Conservation (phyloP, 2,113 vertebrate species). For the Psettodes erumei region DNA sequence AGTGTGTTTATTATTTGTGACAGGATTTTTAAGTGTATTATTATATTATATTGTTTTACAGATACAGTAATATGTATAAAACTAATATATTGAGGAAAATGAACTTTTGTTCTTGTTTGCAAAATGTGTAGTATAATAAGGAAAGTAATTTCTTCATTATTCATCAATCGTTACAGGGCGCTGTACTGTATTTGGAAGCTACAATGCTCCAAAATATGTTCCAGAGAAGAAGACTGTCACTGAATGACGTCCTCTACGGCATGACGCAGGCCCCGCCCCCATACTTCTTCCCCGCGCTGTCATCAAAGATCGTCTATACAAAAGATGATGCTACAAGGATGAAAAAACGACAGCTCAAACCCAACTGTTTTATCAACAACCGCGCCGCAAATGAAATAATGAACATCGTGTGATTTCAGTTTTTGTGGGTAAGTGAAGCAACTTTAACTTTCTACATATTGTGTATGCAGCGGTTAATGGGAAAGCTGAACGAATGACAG, state of each 20-base stretch:
- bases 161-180: background rate
- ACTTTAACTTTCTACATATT: background rate
- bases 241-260: background rate
- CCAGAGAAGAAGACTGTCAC: slow-evolving; percentile 53
- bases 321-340: too few relatives aligned
- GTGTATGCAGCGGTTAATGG: rapidly evolving
- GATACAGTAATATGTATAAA: background rate
- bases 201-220: background rate
- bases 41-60: background rate
- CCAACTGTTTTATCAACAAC: background rate
- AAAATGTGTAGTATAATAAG: background rate
- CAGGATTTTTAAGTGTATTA: background rate
- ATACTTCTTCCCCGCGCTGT: slow-evolving; percentile 40
- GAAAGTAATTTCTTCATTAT: background rate
- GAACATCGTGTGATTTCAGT: background rate
- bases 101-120: background rate
- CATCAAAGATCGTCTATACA: slow-evolving; percentile 53
- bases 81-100: background rate
- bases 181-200: background rate
- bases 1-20: background rate
- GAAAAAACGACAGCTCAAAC: background rate
- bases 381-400: rapidly evolving
- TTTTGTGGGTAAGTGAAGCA: rapidly evolving
- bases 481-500: background rate
- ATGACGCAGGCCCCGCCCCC: background rate